Evolutionary conservation across 2,888 invertebrate species (phyloP).

Genomic region (Ptilodon capucinus): DNA sequence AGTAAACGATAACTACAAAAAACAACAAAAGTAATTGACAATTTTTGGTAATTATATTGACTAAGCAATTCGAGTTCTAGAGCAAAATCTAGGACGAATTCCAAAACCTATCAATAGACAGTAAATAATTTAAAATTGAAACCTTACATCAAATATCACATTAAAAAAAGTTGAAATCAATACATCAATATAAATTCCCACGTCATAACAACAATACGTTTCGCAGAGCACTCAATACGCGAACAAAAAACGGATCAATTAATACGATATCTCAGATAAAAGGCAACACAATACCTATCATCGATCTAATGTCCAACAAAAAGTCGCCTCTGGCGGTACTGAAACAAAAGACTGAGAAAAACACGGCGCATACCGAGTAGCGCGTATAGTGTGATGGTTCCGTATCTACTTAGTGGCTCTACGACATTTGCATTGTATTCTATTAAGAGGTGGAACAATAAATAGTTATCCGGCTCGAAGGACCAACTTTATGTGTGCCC

Average conservation of each 20-base stretch:
- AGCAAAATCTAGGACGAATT: too few species aligned
- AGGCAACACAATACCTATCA: slow-evolving; percentile 17
- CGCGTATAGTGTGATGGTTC: background rate
- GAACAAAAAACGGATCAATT: slow-evolving; percentile 9
- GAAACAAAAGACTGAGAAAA: slow-evolving; percentile 21
- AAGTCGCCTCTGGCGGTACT: slow-evolving; percentile 14
- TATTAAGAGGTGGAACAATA: too few species aligned
- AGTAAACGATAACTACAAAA: too few species aligned
- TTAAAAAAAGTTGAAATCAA: background rate
- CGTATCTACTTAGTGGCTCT: too few species aligned
- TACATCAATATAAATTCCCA: background rate
- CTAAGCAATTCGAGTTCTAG: too few species aligned
- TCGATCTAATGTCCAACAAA: slow-evolving; percentile 13
- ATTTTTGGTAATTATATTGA: too few species aligned
- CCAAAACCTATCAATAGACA: too few species aligned
- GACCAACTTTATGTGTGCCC: too few species aligned
- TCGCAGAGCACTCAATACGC: slow-evolving; percentile 4
- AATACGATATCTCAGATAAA: slow-evolving; percentile 2
- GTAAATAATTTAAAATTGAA: too few species aligned
- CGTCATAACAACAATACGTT: slow-evolving; percentile 1
- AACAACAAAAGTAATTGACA: too few species aligned
- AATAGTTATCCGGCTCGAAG: too few species aligned
- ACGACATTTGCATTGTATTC: too few species aligned
- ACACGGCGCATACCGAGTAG: slow-evolving; percentile 3
- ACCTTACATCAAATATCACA: background rate